Evolutionary conservation across 1,140 invertebrate genomes (phyloP).

Genomic region (Trigoniulus corallinus): DNA sequence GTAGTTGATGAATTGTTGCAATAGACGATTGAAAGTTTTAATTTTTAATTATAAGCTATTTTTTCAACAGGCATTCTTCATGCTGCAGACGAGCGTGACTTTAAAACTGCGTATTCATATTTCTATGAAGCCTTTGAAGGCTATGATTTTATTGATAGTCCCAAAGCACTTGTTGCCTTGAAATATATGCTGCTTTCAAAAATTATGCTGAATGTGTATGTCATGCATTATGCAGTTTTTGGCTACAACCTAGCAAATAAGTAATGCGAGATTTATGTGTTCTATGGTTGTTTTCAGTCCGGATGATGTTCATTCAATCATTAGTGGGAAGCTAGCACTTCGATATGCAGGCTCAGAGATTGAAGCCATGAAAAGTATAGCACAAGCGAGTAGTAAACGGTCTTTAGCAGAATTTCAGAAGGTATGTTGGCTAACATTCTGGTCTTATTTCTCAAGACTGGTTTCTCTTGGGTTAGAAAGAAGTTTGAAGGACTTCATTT

Average conservation of each 20-base stretch:
- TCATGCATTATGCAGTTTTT: too few species aligned
- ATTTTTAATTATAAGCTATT: constrained; percentile 4
- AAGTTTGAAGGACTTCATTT: constrained; percentile 8
- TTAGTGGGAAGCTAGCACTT: constrained; percentile 89
- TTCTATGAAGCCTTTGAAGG: constrained; percentile 99
- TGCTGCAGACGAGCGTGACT: constrained; percentile 96
- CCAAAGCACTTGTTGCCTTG: constrained; percentile 77
- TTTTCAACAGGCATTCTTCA: constrained; percentile 62
- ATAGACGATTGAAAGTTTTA: background rate
- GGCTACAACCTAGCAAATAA: too few species aligned
- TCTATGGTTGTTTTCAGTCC: too few species aligned
- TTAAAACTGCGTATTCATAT: constrained; percentile 99
- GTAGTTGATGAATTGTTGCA: constrained; percentile 18
- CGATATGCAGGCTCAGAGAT: constrained; percentile 91
- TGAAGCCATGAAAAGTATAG: constrained; percentile 95
- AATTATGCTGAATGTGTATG: constrained; percentile 83
- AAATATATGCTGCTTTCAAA: constrained; percentile 99
- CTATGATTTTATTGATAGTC: constrained; percentile 86
- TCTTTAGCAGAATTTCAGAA: constrained; percentile 88
- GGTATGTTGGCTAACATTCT: constrained; percentile 17
- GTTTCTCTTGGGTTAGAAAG: background rate
- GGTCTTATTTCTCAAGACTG: background rate
- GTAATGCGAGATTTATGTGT: too few species aligned
- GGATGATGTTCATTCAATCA: constrained; percentile 89
- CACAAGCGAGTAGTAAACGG: constrained; percentile 85